These are phyloP conservation scores for Porites divaricata DNA, from an alignment of 92 coral and sea anemone genomes.

Conservation along the genomic window DNA sequence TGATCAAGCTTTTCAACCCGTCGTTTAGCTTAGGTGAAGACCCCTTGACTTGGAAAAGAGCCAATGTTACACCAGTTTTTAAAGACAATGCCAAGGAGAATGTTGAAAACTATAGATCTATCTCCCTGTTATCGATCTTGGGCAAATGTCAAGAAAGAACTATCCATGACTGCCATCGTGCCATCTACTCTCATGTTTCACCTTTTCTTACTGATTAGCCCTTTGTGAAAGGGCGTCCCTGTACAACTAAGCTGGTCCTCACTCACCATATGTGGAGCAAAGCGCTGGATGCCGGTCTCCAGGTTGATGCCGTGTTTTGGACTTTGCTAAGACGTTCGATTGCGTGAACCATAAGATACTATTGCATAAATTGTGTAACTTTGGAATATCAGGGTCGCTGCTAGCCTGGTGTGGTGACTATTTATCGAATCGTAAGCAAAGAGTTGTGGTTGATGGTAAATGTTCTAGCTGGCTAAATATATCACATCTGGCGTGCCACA, in stretches of 20 bases:
- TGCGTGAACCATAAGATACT: too few relatives aligned
- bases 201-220: too few relatives aligned
- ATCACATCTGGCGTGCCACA: too few relatives aligned
- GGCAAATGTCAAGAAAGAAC: not conserved
- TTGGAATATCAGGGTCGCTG: too few relatives aligned
- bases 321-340: too few relatives aligned
- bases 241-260: not conserved
- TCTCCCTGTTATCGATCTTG: not conserved
- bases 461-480: too few relatives aligned
- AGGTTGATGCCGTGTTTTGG: not conserved
- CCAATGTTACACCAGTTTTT: not conserved
- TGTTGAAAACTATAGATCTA: not conserved
- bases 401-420: too few relatives aligned
- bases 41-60: not conserved
- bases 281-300: constrained; percentile 2
- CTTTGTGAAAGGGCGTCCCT: not conserved
- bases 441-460: too few relatives aligned
- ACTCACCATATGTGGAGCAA: constrained; percentile 10
- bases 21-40: not conserved
- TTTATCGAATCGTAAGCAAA: too few relatives aligned
- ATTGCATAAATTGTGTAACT: too few relatives aligned
- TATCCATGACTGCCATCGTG: not conserved
- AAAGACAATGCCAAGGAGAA: not conserved
- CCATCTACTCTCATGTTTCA: not conserved
- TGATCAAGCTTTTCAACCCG: not conserved